A percentile compares a stretch with the other conserved stretches of the same genome.
phyloP scores from a whole-genome alignment of 2,113 vertebrate genomes.

The Arothron firmamentum region DNA sequence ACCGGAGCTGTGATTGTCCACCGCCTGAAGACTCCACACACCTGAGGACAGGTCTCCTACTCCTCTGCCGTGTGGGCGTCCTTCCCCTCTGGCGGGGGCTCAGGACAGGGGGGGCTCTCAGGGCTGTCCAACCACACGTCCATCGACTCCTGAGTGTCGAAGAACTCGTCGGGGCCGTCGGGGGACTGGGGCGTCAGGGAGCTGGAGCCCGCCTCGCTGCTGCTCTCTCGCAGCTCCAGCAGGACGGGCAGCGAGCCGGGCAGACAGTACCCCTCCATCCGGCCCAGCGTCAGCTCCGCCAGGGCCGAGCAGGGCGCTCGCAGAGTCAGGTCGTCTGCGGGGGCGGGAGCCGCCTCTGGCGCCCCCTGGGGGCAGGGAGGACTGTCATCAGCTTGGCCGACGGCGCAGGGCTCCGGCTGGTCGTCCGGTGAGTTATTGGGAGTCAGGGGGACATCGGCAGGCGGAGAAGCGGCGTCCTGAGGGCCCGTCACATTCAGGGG shows the following conservation, averaged over 20 bases:
- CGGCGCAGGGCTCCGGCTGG: not conserved
- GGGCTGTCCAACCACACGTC: conserved; percentile 68
- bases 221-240: conserved; percentile 75
- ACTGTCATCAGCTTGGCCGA: not conserved
- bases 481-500: not conserved
- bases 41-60: not conserved
- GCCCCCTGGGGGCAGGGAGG: not conserved
- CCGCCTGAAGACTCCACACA: too few species aligned
- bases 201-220: conserved; percentile 75
- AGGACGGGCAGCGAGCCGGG: conserved; percentile 70
- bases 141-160: conserved; percentile 71
- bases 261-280: conserved; percentile 65
- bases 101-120: conserved; percentile 32
- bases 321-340: not conserved
- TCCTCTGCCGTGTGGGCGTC: conserved; percentile 46
- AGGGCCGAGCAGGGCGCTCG: conserved; percentile 46
- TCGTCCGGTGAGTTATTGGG: conserved; percentile 51
- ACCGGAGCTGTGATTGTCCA: not conserved
- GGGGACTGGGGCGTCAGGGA: conserved; percentile 74
- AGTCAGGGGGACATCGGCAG: conserved; percentile 35
- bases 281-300: conserved; percentile 53
- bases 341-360: not conserved
- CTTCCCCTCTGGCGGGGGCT: conserved; percentile 47
- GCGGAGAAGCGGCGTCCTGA: conserved; percentile 14
- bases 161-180: conserved; percentile 72